A percentile compares a stretch with the other conserved stretches of the same genome.
Conservation (phyloP, 1,140 invertebrate genomes). For the Papilio polyxenes region DNA sequence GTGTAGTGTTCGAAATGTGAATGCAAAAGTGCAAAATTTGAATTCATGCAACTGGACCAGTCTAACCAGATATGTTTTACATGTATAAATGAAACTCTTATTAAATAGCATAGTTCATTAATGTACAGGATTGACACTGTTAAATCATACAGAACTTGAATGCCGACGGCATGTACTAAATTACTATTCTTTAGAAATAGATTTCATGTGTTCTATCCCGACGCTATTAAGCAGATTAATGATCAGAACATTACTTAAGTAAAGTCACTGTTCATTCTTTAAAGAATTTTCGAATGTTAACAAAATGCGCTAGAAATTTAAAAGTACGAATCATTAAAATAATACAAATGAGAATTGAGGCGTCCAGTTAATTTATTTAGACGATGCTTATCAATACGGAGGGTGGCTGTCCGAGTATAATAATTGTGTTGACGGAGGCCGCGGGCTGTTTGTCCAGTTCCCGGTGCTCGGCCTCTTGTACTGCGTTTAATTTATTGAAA, state of each 20-base stretch:
- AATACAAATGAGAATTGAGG: conserved; percentile 45
- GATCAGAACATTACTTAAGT: neutral
- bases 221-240: neutral
- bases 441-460: conserved; percentile 65
- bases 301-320: neutral
- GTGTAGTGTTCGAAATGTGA: no score
- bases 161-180: neutral
- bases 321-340: conserved; percentile 31
- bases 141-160: neutral
- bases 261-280: neutral
- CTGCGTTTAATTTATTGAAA: conserved; percentile 78
- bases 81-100: no score
- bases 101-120: no score
- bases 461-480: conserved; percentile 58
- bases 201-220: neutral
- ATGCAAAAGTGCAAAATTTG: no score
- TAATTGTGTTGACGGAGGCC: conserved; percentile 79
- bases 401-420: conserved; percentile 78
- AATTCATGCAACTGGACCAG: no score
- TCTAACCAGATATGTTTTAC: no score
- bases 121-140: no score
- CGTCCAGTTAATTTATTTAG: conserved; percentile 77
- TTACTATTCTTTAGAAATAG: neutral
- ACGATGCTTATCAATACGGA: conserved; percentile 71
- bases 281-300: neutral